Evolutionary conservation across 2,888 invertebrate genomes (phyloP).

Genomic region (Leucania comma): DNA sequence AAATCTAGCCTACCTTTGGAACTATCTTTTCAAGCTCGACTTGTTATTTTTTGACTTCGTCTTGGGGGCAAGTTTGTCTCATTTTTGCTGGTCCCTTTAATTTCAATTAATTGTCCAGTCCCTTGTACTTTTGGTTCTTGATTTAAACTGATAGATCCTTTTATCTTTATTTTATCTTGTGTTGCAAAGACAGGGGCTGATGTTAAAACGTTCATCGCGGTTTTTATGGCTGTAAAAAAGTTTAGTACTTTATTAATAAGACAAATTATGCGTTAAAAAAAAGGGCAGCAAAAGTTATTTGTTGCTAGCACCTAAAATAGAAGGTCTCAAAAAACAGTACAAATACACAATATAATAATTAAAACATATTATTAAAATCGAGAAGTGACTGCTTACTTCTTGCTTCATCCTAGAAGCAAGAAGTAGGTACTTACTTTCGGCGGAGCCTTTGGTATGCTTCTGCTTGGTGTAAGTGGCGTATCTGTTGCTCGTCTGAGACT

Average conservation of each 20-base stretch:
- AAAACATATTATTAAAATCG: not conserved
- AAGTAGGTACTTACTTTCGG: constrained; percentile 77
- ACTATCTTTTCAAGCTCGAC: constrained; percentile 91
- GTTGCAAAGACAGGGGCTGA: constrained; percentile 32
- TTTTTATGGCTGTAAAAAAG: constrained; percentile 68
- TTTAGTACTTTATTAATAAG: constrained; percentile 1
- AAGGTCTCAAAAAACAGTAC: constrained; percentile 12
- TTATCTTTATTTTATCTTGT: constrained; percentile 72
- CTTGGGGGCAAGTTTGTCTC: constrained; percentile 23
- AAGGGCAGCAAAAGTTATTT: not conserved
- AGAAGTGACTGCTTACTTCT: no score
- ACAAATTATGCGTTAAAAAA: not conserved
- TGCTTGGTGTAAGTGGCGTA: constrained; percentile 85
- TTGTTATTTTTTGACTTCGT: constrained; percentile 39
- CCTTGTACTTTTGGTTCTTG: constrained; percentile 61
- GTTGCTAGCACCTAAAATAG: not conserved
- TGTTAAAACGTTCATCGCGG: constrained; percentile 58
- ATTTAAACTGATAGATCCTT: constrained; percentile 79
- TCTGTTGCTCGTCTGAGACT: constrained; percentile 81
- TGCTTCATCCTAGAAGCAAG: constrained; percentile 2
- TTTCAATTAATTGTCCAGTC: constrained; percentile 48
- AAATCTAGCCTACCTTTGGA: constrained; percentile 67
- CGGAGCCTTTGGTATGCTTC: constrained; percentile 75
- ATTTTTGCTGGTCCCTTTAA: constrained; percentile 50
- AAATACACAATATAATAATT: not conserved